Evolutionary conservation across 2,113 vertebrate genomes (phyloP).

Genomic region (Phaethon lepturus): DNA sequence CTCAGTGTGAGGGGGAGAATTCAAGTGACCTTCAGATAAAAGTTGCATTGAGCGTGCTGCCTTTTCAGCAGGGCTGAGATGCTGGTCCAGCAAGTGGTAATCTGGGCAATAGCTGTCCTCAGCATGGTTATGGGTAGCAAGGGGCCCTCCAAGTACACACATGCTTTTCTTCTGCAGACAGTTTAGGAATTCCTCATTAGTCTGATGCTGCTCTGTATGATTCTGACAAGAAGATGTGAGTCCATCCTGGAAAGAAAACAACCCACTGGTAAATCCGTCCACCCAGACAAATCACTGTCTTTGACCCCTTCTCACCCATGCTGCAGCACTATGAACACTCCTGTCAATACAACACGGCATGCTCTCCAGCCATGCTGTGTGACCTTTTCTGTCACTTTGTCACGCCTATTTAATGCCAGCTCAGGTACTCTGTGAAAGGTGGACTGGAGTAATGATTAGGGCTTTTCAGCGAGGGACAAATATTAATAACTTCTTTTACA

Average conservation of each 20-base stretch:
- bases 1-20: not conserved
- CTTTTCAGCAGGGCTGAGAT: not conserved
- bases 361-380: not conserved
- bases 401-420: not conserved
- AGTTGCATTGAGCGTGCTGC: not conserved
- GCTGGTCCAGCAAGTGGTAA: not conserved
- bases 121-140: not conserved
- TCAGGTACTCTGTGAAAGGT: not conserved
- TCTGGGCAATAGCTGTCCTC: not conserved
- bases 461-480: not conserved
- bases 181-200: not conserved
- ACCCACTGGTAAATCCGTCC: not conserved
- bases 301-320: not conserved
- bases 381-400: not conserved
- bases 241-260: not conserved
- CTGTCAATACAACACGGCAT: not conserved
- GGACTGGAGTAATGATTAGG: not conserved
- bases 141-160: rapidly evolving
- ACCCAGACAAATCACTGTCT: not conserved
- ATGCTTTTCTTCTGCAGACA: not conserved
- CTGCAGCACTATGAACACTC: not conserved
- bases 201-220: not conserved
- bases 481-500: not conserved
- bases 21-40: not conserved
- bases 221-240: not conserved